Conservation (phyloP, 1,140 invertebrate genomes). For the Nasonia giraulti region DNA sequence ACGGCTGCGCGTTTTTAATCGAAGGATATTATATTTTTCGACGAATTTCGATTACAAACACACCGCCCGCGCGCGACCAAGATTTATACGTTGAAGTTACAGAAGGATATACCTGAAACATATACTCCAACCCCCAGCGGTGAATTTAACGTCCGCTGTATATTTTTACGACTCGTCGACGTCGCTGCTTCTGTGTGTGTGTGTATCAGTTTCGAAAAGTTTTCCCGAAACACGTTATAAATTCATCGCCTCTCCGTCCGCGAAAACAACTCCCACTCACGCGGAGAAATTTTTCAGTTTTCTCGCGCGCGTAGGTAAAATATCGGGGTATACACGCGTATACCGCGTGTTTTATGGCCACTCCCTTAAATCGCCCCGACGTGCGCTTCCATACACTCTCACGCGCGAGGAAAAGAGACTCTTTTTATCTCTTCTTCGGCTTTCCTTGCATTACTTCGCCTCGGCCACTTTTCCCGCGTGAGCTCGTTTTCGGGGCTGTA, state of each 20-base stretch:
- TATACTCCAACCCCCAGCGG: neutral
- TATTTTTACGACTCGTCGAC: conserved; percentile 42
- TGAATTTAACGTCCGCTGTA: conserved; percentile 27
- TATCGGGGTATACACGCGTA: neutral
- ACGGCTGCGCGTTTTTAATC: neutral
- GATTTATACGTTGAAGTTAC: neutral
- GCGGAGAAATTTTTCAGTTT: conserved; percentile 39
- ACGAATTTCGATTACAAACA: too few relatives aligned
- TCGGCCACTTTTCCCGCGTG: neutral
- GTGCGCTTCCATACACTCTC: neutral
- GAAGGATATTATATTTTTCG: neutral
- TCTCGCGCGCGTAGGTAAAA: neutral
- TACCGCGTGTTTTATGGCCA: conserved; percentile 64
- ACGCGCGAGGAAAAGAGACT: neutral
- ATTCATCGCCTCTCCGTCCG: conserved; percentile 49
- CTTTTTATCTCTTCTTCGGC: conserved; percentile 26
- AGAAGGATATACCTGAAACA: neutral
- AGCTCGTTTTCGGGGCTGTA: neutral
- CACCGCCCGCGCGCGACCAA: neutral
- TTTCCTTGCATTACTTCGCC: conserved; percentile 35
- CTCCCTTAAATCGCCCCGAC: conserved; percentile 52
- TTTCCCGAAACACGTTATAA: conserved; percentile 58
- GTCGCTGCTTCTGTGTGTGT: conserved; percentile 32
- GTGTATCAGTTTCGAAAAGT: conserved; percentile 42
- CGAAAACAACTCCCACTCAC: conserved; percentile 61